Evolutionary conservation across 2,888 invertebrate genomes (phyloP).

Genomic region (Lordiphosa andalusiaca): DNA sequence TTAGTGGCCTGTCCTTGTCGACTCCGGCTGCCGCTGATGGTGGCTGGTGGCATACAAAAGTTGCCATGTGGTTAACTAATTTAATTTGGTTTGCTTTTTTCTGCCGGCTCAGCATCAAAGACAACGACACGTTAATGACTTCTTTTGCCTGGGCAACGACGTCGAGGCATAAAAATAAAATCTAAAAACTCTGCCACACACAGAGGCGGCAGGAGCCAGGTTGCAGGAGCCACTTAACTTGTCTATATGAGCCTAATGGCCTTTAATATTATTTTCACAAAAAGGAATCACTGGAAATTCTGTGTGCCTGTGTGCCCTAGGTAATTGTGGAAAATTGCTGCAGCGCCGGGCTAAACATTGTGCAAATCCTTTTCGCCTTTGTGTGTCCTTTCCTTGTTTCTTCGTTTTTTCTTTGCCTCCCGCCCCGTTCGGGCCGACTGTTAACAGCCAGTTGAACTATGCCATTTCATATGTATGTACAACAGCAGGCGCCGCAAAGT

Average conservation of each 20-base stretch:
- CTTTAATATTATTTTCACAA: conserved; percentile 77
- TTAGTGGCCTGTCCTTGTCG: conserved; percentile 50
- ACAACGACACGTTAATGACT: conserved; percentile 73
- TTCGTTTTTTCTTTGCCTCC: conserved; percentile 14
- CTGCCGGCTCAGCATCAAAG: conserved; percentile 58
- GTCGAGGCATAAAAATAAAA: conserved; percentile 61
- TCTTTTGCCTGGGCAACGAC: conserved; percentile 65
- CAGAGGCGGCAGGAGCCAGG: conserved; percentile 35
- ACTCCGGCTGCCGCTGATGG: conserved; percentile 20
- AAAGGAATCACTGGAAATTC: conserved; percentile 69
- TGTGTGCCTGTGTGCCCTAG: conserved; percentile 59
- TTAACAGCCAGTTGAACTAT: conserved; percentile 77
- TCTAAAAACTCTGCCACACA: conserved; percentile 63
- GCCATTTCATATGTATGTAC: conserved; percentile 64
- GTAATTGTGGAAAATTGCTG: conserved; percentile 77
- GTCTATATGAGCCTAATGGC: conserved; percentile 81
- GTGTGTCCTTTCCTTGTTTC: conserved; percentile 20
- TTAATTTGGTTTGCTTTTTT: conserved; percentile 67
- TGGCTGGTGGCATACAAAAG: conserved; percentile 55
- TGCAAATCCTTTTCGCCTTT: conserved; percentile 72
- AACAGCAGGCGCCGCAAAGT: conserved; percentile 46
- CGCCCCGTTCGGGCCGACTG: conserved; percentile 42
- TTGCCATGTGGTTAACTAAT: conserved; percentile 78
- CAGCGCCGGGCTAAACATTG: conserved; percentile 70
- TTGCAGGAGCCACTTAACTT: conserved; percentile 79